These are phyloP conservation scores for Copsychus sechellarum DNA, from an alignment of 2,113 vertebrate genomes.

Conservation along the genomic window DNA sequence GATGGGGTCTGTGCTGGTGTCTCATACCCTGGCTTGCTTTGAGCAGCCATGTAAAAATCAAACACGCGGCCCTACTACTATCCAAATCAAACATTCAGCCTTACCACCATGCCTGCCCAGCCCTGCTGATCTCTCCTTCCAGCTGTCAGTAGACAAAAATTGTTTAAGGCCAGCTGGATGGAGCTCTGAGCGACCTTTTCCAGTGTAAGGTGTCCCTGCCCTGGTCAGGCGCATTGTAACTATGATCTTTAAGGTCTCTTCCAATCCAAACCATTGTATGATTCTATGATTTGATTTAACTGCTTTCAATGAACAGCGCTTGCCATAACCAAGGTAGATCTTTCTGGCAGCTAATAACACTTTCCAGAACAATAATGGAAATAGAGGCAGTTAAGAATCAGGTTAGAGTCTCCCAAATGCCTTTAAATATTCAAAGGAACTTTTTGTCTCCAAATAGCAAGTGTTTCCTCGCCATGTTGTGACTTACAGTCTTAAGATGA, in stretches of 20 bases:
- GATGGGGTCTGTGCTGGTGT: not conserved
- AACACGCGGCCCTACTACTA: accelerated
- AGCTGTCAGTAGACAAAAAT: not conserved
- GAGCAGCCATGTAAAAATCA: not conserved
- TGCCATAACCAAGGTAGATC: not conserved
- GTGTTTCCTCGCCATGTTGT: not conserved
- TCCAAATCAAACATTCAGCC: no score
- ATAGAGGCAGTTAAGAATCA: not conserved
- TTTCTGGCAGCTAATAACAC: not conserved
- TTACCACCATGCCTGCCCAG: not conserved
- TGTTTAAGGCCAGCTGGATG: not conserved
- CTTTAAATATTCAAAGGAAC: not conserved
- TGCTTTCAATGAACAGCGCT: not conserved
- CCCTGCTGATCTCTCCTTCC: not conserved
- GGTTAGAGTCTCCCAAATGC: not conserved
- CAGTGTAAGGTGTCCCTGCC: not conserved
- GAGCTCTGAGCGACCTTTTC: not conserved
- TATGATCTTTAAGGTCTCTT: not conserved
- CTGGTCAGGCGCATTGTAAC: not conserved
- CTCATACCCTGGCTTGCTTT: not conserved
- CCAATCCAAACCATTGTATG: not conserved
- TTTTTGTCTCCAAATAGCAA: not conserved
- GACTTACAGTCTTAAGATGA: not conserved
- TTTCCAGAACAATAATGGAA: not conserved
- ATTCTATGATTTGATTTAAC: not conserved